Evolutionary conservation across 1,140 invertebrate genomes (phyloP).

Genomic region (Chlorops oryzae): DNA sequence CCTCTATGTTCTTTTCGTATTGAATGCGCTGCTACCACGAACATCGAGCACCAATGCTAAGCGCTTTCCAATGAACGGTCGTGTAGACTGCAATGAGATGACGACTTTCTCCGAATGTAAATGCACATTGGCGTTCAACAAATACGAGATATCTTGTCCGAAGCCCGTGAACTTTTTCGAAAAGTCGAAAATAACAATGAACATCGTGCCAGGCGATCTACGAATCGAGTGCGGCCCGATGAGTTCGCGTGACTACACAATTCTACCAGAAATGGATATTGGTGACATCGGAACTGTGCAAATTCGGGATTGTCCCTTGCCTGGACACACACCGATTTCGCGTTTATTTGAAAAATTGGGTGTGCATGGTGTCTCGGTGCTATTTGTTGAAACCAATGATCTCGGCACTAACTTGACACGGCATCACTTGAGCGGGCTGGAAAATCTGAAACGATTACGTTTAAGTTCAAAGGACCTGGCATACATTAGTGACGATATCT

Average conservation of each 20-base stretch:
- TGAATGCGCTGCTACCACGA: conserved; percentile 19
- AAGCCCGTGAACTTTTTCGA: conserved; percentile 20
- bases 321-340: conserved; percentile 30
- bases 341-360: conserved; percentile 32
- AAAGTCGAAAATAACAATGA: conserved; percentile 31
- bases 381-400: conserved; percentile 38
- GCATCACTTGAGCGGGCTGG: conserved; percentile 28
- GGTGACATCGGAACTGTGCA: conserved; percentile 30
- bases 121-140: conserved; percentile 24
- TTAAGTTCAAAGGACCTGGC: conserved; percentile 36
- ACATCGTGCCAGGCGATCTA: conserved; percentile 27
- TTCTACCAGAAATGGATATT: conserved; percentile 31
- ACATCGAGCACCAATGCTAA: conserved; percentile 18
- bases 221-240: conserved; percentile 34
- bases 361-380: conserved; percentile 23
- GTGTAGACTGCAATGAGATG: conserved; percentile 34
- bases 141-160: conserved; percentile 37
- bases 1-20: conserved; percentile 9
- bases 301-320: conserved; percentile 37
- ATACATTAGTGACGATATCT: conserved; percentile 54
- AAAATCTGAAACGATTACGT: conserved; percentile 28
- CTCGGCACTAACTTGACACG: conserved; percentile 36
- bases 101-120: conserved; percentile 23
- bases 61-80: conserved; percentile 20
- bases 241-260: conserved; percentile 26